Evolutionary conservation across 2,888 invertebrate genomes (phyloP), one percentile per base, ranked within the genome.

Genomic region (Smittia sp.): DNA sequence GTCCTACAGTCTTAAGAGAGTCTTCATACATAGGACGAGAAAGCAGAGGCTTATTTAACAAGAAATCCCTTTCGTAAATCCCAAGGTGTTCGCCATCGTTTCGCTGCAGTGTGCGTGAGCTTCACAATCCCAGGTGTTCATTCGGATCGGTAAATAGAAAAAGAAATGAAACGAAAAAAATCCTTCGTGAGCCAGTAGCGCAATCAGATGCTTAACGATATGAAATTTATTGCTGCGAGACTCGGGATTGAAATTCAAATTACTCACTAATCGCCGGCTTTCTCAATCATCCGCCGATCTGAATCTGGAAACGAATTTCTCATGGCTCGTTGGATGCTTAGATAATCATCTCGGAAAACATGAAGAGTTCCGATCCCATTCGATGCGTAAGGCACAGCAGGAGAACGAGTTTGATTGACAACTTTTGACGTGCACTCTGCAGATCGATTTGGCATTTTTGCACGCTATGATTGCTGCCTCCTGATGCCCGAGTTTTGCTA

Each of bases 141-240:
- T 70, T 46, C 46, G 46, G 15, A 46, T 46, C 46, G 15, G 46
- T 46, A 46, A 2, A 46, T 46, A 46, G 11, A 46, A 46, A 46
- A 46, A n/a, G 46, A 46, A 32, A 32, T 32, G 46, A n/a, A 46
- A 46, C 6, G n/a, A 46, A 46, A n/a, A n/a, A 11, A 46, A 58
- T 70, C 70, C 70, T 70, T 70, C 27, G 27, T 32, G 27, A 27
- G 27, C 32, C 70, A 70, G 70, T 70, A 70, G 70, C 58, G 70
- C 46, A 54, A 41, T 68, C 68, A 68, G 70, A 22, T 39, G 54
- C 22, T 58, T 58, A 58, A 58, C 24, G 58, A 58, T 20, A 20
- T 20, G 58, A 22, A 7, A 58, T 58, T 58, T 58, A 58, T 22
- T 58, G 20, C 58, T 46, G 2, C 46, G 13, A 46, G 46, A 46